Conservation (phyloP, 2,797 vertebrate genomes). For the Acanthiza pusilla region DNA sequence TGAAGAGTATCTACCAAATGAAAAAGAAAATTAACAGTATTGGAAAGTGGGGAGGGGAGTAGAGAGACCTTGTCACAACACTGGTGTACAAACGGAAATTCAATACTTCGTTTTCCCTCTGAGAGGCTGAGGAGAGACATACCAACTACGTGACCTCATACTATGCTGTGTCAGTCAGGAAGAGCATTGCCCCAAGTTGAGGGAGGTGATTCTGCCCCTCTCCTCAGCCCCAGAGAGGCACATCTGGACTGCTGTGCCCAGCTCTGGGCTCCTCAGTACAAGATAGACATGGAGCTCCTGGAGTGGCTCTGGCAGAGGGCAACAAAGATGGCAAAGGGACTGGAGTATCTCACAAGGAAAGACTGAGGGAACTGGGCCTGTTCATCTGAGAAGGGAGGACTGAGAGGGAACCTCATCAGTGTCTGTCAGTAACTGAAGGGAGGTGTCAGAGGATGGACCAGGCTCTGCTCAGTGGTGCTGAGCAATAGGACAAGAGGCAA, state of each 20-base stretch:
- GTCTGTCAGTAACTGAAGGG: not conserved
- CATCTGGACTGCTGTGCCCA: not conserved
- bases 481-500: not conserved
- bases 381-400: not conserved
- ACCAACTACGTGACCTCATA: not conserved
- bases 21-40: not conserved
- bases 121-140: not conserved
- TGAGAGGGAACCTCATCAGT: not conserved
- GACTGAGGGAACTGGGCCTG: too few relatives aligned
- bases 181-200: not conserved
- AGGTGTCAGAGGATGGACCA: not conserved
- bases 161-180: not conserved
- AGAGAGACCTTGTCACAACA: not conserved
- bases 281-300: not conserved
- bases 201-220: not conserved
- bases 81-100: not conserved
- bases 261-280: not conserved
- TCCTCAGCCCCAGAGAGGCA: not conserved
- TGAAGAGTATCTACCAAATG: not conserved
- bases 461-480: not conserved
- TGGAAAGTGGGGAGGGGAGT: fast-evolving
- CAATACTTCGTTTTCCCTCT: not conserved
- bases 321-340: not conserved
- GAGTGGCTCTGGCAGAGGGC: fast-evolving
- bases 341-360: not conserved